phyloP scores from a whole-genome alignment of 1,140 invertebrate genomes.

The Steinernema feltiae region DNA sequence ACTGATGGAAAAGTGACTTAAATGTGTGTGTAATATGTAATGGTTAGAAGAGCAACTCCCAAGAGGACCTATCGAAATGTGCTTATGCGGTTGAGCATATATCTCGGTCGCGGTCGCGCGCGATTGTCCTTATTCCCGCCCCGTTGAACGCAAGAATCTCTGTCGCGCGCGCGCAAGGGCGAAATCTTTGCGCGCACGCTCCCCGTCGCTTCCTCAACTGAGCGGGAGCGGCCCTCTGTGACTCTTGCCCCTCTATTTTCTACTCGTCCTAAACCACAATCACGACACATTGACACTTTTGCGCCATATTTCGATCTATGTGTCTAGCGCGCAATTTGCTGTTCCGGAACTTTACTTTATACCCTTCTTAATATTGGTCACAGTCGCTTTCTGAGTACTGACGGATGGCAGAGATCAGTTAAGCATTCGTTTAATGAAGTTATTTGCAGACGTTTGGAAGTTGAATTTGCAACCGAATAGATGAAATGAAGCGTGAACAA shows the following conservation, averaged over 20 bases:
- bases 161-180: not conserved
- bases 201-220: not conserved
- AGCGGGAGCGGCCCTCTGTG: not conserved
- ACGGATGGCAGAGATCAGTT: no score
- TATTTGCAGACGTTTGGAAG: not conserved
- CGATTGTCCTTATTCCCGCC: constrained; percentile 11
- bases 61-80: not conserved
- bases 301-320: constrained; percentile 6
- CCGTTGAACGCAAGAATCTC: not conserved
- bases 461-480: not conserved
- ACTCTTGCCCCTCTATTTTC: not conserved
- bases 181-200: not conserved
- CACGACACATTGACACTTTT: constrained; percentile 15
- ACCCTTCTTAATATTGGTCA: no score
- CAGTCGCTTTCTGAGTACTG: no score
- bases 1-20: constrained; percentile 7
- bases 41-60: constrained; percentile 8
- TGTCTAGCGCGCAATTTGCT: no score
- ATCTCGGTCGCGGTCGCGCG: not conserved
- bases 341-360: not conserved
- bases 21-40: constrained; percentile 14
- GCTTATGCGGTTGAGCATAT: constrained; percentile 15
- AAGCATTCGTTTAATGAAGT: constrained; percentile 7
- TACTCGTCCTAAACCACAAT: not conserved
- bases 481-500: not conserved